phyloP scores from a whole-genome alignment of 2,888 invertebrate genomes.

The Monoplex corrugatus region DNA sequence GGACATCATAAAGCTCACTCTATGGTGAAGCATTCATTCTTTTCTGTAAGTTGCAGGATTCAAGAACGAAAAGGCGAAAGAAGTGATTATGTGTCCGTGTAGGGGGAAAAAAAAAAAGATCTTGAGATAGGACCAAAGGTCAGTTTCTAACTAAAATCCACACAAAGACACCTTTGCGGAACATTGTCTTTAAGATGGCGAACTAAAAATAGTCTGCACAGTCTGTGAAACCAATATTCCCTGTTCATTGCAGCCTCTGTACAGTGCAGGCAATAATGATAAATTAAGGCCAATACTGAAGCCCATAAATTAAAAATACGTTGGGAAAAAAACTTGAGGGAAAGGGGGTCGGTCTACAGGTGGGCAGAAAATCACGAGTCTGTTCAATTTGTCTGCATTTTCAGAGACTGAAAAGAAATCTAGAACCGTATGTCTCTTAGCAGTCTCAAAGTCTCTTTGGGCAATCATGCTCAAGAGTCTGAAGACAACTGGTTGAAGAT shows the following conservation, averaged over 20 bases:
- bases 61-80: constrained; percentile 4
- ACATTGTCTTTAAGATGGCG: too few relatives aligned
- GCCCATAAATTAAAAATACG: constrained; percentile 20
- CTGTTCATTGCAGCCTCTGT: neutral
- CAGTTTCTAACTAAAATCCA: neutral
- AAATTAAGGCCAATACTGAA: constrained; percentile 30
- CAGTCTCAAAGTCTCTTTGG: neutral
- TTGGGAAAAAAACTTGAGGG: neutral
- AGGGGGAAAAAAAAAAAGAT: too few relatives aligned
- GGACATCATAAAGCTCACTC: neutral
- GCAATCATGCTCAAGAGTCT: too few relatives aligned
- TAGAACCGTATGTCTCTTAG: neutral
- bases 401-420: neutral
- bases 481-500: constrained; percentile 72
- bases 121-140: too few relatives aligned
- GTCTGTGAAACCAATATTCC: constrained; percentile 15
- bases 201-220: neutral
- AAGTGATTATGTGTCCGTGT: constrained; percentile 13
- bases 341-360: neutral
- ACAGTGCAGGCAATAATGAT: constrained; percentile 9
- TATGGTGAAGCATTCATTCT: neutral
- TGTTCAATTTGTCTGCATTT: neutral
- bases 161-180: neutral
- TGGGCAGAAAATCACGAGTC: neutral
- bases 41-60: constrained; percentile 22